These are phyloP conservation scores for Oedothorax gibbosus DNA, from an alignment of 1,140 invertebrate species.

Conservation along the genomic window DNA sequence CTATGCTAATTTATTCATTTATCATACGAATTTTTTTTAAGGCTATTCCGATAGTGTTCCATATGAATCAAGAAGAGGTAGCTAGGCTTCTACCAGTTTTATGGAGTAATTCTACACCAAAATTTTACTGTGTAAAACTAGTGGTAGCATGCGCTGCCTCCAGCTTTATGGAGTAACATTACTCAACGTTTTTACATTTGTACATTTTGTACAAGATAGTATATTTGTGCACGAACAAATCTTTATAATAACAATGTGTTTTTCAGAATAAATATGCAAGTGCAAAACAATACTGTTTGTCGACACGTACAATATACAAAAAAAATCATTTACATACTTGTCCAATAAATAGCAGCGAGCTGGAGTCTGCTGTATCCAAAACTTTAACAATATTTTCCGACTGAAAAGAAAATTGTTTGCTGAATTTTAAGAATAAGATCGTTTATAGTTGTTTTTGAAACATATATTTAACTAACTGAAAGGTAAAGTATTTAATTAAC, in stretches of 20 bases:
- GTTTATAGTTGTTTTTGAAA: too few relatives aligned
- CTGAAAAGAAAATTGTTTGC: not conserved
- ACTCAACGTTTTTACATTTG: not conserved
- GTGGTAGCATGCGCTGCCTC: too few relatives aligned
- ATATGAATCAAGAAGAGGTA: too few relatives aligned
- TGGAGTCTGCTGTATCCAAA: slow-evolving; percentile 5
- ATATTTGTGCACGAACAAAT: not conserved
- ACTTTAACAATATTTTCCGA: slow-evolving; percentile 18
- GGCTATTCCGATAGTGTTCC: too few relatives aligned
- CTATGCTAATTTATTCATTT: too few relatives aligned
- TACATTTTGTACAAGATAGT: not conserved
- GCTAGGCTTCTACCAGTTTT: too few relatives aligned
- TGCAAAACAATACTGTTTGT: not conserved
- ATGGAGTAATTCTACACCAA: too few relatives aligned
- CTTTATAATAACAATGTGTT: not conserved
- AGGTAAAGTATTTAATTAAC: too few relatives aligned
- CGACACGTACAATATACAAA: not conserved
- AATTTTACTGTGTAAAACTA: too few relatives aligned
- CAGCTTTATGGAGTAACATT: not conserved
- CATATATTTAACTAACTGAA: too few relatives aligned
- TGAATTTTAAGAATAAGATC: too few relatives aligned
- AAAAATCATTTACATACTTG: slow-evolving; percentile 10
- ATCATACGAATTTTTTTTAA: too few relatives aligned
- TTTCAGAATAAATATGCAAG: not conserved
- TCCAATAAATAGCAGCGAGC: slow-evolving; percentile 16